phyloP scores from a whole-genome alignment of 2,113 vertebrate species.

The Archocentrus centrarchus region DNA sequence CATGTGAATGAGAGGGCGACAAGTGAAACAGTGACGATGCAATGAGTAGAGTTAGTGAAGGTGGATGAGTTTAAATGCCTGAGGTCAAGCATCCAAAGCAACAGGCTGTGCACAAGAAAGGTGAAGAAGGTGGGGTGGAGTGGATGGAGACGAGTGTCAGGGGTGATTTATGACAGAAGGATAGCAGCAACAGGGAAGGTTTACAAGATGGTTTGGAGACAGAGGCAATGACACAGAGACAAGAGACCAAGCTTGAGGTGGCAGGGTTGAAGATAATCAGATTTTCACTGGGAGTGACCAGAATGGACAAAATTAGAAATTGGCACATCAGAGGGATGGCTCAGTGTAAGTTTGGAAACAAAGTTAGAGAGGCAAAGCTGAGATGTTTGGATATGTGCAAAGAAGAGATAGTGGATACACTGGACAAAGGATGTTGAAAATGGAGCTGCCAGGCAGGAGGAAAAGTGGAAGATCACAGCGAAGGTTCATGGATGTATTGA shows the following conservation, averaged over 20 bases:
- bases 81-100: background rate
- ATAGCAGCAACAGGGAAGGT: background rate
- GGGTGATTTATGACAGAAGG: background rate
- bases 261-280: background rate
- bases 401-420: no score
- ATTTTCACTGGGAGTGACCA: background rate
- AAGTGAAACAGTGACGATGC: background rate
- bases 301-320: background rate
- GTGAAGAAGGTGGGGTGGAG: background rate
- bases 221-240: background rate
- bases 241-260: background rate
- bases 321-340: rapidly evolving
- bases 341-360: background rate
- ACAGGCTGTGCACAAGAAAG: rapidly evolving
- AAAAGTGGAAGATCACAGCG: background rate
- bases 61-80: background rate
- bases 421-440: no score
- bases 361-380: background rate
- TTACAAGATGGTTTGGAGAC: background rate
- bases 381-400: background rate
- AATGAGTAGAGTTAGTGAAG: background rate
- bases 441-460: background rate
- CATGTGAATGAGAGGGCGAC: background rate
- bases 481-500: background rate
- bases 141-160: background rate